Base-by-base conservation (phyloP, 2,113 vertebrate genomes). In the Dicrurus megarhynchus region DNA sequence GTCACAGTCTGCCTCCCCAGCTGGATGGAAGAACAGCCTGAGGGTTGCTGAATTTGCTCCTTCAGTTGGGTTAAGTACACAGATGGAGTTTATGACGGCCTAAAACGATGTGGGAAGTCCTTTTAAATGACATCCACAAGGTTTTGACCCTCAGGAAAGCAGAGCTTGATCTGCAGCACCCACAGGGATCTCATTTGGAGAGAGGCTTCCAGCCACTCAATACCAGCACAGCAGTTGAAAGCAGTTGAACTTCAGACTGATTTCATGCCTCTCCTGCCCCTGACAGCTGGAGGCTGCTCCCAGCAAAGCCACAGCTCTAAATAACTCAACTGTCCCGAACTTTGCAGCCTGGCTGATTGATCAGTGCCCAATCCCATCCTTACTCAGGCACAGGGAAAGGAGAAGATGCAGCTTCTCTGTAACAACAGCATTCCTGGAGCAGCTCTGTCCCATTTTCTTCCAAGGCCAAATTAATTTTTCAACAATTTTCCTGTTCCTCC, bases 381-480 rank as follows among this genome's bases (percentile, higher is more conserved):
- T 35, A 9, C 28, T 35, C 4, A 14, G 75, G 13, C 5, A 3
- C 11, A 3, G n/a, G 55, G 3, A 23, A 33, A 67, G n/a, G 15
- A 86, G 32, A 52, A 73, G 64, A 50, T 63, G 63, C 87, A 87
- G 59, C 53, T 75, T 52, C 35, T 68, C 82, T 65, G 2, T 3
- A 35, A 63, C 26, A 87, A 11, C 84, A 67, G 16, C 76, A 24
- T 9, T 60, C 73, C 52, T 42, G 57, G 32, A 85, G n/a, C 74
- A 82, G 61, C 61, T 73, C 67, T 88, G 85, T 85, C 88, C 96
- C 57, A 87, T 79, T 94, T 94, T 94, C 82, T 80, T 79, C 82
- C 85, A 46, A 85, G 59, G 74, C 53, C 50, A 90, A 85, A 95
- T 93, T 76, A 95, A 90, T 76, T 93, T 97, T 93, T 96, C 67